Percentiles rank a stretch among this genome's conserved stretches.
phyloP scores from a whole-genome alignment of 37 sponge, comb jelly and placozoan species.

The Halichondria panicea region DNA sequence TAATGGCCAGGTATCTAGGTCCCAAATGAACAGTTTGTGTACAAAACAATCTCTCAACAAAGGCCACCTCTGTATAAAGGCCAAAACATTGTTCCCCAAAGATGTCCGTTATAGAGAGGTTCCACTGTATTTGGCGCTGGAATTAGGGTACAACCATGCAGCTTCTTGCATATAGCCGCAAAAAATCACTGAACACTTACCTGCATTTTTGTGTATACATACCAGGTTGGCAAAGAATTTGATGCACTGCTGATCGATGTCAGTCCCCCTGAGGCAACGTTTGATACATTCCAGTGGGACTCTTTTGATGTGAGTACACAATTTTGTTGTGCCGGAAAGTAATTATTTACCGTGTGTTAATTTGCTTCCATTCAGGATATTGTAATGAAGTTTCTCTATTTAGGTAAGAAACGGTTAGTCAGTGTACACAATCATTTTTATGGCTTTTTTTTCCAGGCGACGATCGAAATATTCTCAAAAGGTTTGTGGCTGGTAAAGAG shows the following conservation, averaged over 20 bases:
- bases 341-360: neutral
- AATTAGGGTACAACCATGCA: too few species aligned
- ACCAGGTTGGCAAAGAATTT: conserved; percentile 58
- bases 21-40: too few species aligned
- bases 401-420: conserved; percentile 30
- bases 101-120: too few species aligned
- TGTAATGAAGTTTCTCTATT: conserved; percentile 51
- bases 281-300: conserved; percentile 29
- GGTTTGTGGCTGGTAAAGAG: conserved; percentile 32
- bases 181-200: neutral
- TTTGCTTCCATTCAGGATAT: conserved; percentile 14
- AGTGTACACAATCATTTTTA: neutral
- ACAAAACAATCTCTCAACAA: too few species aligned
- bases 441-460: conserved; percentile 18
- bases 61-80: too few species aligned
- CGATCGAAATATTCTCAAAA: conserved; percentile 42
- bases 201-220: neutral
- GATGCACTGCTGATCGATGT: conserved; percentile 57
- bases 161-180: too few species aligned
- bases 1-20: too few species aligned
- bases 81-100: too few species aligned
- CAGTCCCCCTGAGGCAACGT: conserved; percentile 15
- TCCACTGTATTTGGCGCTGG: too few species aligned
- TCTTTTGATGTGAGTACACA: conserved; percentile 14
- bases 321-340: neutral